Conservation (phyloP, 53 echinoderm and acorn worm genomes). For the Hippasteria phrygiana region DNA sequence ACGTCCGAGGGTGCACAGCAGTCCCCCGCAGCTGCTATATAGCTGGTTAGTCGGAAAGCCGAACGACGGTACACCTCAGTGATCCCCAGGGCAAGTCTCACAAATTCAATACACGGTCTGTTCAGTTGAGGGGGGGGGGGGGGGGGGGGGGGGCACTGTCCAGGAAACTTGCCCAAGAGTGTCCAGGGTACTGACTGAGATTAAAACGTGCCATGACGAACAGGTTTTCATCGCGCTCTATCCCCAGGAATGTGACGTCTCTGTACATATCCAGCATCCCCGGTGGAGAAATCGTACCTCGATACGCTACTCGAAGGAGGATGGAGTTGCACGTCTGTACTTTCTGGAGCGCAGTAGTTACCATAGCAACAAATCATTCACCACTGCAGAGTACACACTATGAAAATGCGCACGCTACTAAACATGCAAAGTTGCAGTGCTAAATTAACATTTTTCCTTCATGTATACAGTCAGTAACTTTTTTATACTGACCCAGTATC, state of each 20-base stretch:
- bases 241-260: background rate
- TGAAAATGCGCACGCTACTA: too few species aligned
- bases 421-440: too few species aligned
- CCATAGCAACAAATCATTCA: too few species aligned
- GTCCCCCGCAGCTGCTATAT: background rate
- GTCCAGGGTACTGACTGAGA: constrained; percentile 23
- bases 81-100: background rate
- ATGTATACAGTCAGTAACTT: too few species aligned
- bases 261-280: background rate
- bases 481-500: too few species aligned
- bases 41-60: background rate
- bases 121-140: background rate
- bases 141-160: background rate
- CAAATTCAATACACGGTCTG: constrained; percentile 15
- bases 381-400: too few species aligned
- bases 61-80: background rate
- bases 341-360: too few species aligned
- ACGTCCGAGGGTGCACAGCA: background rate
- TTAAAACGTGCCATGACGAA: constrained; percentile 21
- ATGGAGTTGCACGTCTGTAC: too few species aligned
- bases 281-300: background rate
- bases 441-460: too few species aligned
- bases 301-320: too few species aligned
- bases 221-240: background rate
- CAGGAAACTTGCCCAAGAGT: background rate